phyloP scores from a whole-genome alignment of 2,113 vertebrate species.

The Hemiscyllium ocellatum region DNA sequence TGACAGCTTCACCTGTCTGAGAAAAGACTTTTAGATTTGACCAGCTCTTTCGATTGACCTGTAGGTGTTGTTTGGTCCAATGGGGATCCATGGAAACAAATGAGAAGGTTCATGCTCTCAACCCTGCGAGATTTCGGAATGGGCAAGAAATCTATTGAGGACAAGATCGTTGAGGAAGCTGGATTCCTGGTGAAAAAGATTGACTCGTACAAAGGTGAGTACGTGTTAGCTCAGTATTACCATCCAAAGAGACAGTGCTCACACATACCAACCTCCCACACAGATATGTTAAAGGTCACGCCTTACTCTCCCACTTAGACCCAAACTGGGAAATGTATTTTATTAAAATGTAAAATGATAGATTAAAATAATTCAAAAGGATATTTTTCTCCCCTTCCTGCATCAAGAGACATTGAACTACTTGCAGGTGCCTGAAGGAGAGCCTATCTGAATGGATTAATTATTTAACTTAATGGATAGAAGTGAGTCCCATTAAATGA shows the following conservation, averaged over 20 bases:
- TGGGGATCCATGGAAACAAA: constrained; percentile 47
- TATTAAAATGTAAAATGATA: neutral
- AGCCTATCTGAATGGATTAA: neutral
- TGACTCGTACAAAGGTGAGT: constrained; percentile 47
- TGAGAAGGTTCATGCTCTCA: constrained; percentile 46
- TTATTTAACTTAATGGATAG: neutral
- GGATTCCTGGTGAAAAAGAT: constrained; percentile 49
- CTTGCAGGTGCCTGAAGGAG: neutral
- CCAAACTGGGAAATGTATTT: neutral
- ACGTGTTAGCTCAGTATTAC: neutral
- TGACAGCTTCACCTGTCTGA: neutral
- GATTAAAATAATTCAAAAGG: neutral
- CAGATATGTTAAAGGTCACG: neutral
- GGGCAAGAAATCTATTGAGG: constrained; percentile 55
- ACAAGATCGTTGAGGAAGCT: constrained; percentile 48
- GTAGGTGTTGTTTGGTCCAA: constrained; percentile 40
- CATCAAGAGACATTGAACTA: neutral
- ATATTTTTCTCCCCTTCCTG: neutral
- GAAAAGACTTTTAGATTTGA: neutral
- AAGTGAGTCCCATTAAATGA: neutral
- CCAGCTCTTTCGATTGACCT: neutral
- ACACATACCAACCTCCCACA: neutral
- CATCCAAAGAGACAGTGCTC: neutral
- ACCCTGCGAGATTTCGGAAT: constrained; percentile 54
- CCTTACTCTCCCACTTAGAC: neutral